Evolutionary conservation across 2,113 vertebrate genomes (phyloP), one percentile per base, ranked within the genome.

Genomic region (Corythaeola cristata): DNA sequence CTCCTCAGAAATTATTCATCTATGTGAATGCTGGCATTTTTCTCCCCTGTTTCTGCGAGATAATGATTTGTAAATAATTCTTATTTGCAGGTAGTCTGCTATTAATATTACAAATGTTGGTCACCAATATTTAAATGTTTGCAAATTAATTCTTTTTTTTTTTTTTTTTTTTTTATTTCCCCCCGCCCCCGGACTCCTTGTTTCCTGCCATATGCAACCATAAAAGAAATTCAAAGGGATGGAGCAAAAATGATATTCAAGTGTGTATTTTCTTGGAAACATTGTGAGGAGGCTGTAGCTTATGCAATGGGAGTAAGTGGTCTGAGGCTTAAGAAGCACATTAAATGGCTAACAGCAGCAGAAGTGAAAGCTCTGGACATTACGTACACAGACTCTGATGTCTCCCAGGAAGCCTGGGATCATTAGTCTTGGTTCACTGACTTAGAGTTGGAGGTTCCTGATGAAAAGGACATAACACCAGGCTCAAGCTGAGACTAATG

Each of bases 351-450:
- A 88, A 78, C 16, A 87, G 72, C 68, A 56, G 49, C 93, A 87
- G 85, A 95, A 82, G 90, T 37, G 39, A 95, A 94, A 88, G 92
- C 92, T 97, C 83, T 94, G 90, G 86, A 95, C 53, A 50, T 97
- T 93, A 64, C 32, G 0, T 28, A 74, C 89, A 58, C 74, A 91
- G 94, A 49, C 94, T 93, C 85, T 92, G 72, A 90, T 90, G 93
- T 97, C 80, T 95, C 95, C 93, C 80, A 96, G 94, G 91, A 97
- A 95, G 95, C 77, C 63, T 96, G 95, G 91, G 95, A 93, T 98
- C 92, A 96, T 98, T 98, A 98, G 93, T 97, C 85, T 89, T 96
- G 96, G 96, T 98, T 98, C 96, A 96, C 94, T 93, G 90, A 33
- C 95, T 93, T 90, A 89, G 95, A 94, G 84, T 78, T 85, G 91